A percentile compares a stretch with the other conserved stretches of the same genome.
Conservation (phyloP, 2,797 vertebrate genomes). For the Spondyliosoma cantharus region DNA sequence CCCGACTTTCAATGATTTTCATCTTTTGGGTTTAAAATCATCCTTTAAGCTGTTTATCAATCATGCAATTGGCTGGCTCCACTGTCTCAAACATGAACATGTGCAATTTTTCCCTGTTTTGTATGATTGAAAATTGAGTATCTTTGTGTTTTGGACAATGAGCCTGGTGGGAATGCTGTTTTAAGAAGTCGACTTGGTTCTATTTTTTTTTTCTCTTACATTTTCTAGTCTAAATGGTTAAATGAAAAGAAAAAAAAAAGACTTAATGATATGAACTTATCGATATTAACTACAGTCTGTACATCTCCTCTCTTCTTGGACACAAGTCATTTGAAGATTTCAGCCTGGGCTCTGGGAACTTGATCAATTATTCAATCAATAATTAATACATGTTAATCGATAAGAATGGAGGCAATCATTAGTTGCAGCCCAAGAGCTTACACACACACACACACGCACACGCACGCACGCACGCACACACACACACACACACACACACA, state of each 20-base stretch:
- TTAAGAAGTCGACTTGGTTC: neutral
- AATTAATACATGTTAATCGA: neutral
- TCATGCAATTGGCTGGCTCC: neutral
- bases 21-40: neutral
- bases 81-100: neutral
- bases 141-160: neutral
- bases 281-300: too few relatives aligned
- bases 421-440: neutral
- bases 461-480: conserved; percentile 24
- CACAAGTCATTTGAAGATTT: neutral
- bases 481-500: conserved; percentile 17
- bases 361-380: neutral
- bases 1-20: too few relatives aligned
- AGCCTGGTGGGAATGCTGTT: neutral
- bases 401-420: conserved; percentile 4
- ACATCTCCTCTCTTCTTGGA: neutral
- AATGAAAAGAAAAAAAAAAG: neutral
- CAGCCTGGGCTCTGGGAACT: neutral
- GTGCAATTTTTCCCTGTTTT: too few relatives aligned
- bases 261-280: too few relatives aligned
- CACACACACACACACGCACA: conserved; percentile 25
- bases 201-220: neutral
- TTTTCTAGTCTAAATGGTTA: neutral
- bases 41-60: neutral
- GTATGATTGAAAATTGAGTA: neutral